Percentiles rank a stretch among this genome's conserved stretches.
Conservation (phyloP, 2,888 invertebrate species). For the Calameuta pallipes region DNA sequence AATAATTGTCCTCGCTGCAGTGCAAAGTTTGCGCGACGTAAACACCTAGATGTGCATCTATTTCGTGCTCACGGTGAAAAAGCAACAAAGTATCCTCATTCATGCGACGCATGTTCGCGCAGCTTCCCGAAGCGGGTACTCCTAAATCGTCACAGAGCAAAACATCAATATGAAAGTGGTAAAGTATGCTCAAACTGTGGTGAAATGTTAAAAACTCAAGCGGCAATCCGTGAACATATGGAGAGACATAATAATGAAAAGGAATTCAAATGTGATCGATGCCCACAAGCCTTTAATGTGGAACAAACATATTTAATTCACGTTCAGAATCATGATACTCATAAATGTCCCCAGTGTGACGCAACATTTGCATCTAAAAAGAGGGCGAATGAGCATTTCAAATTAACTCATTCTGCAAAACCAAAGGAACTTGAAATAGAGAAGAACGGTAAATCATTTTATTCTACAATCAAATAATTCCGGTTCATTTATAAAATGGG, state of each 20-base stretch:
- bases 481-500: not conserved
- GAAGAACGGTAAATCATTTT: constrained; percentile 32
- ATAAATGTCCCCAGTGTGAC: constrained; percentile 59
- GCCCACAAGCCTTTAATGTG: constrained; percentile 55
- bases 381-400: constrained; percentile 46
- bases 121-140: constrained; percentile 47
- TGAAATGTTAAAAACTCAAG: constrained; percentile 42
- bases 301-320: constrained; percentile 57
- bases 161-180: constrained; percentile 52
- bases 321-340: constrained; percentile 57
- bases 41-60: constrained; percentile 56
- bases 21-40: constrained; percentile 55
- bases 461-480: not conserved
- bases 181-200: constrained; percentile 59
- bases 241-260: constrained; percentile 50
- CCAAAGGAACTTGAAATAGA: constrained; percentile 26
- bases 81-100: constrained; percentile 40
- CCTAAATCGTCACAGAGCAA: constrained; percentile 53
- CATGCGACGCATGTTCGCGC: constrained; percentile 44
- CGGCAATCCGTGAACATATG: constrained; percentile 49
- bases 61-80: constrained; percentile 52
- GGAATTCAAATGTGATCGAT: constrained; percentile 52
- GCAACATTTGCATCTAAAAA: constrained; percentile 56
- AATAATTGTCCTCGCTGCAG: constrained; percentile 60
- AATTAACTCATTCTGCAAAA: constrained; percentile 34